Percentiles rank a stretch among this genome's conserved stretches.
Conservation (phyloP, 2,113 vertebrate species). For the Crocuta crocuta region DNA sequence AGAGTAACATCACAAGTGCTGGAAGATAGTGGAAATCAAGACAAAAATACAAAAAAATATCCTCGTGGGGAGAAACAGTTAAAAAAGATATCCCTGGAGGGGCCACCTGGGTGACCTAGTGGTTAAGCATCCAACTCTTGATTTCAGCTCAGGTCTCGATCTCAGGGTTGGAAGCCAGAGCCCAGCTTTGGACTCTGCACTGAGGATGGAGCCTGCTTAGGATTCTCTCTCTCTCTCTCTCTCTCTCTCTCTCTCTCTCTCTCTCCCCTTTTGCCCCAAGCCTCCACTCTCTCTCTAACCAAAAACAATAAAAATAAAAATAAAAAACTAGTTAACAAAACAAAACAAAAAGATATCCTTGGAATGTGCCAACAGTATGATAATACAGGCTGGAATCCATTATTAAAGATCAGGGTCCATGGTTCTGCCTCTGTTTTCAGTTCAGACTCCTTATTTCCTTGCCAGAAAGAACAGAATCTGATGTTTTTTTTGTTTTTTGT, state of each 20-base stretch:
- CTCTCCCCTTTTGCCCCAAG: no score
- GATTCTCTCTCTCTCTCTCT: no score
- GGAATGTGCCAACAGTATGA: neutral
- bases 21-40: neutral
- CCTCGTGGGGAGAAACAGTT: neutral
- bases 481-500: neutral
- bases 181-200: no score
- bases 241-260: no score
- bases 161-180: no score
- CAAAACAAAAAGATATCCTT: neutral
- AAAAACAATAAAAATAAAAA: no score
- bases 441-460: neutral
- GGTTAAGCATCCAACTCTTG: no score
- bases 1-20: neutral
- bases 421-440: neutral
- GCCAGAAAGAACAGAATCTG: neutral
- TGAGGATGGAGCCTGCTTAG: no score
- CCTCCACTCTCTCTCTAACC: no score
- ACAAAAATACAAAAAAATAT: neutral
- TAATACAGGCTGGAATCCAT: neutral
- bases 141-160: no score
- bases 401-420: neutral
- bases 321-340: no score
- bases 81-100: neutral
- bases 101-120: no score